phyloP scores from a whole-genome alignment of 2,888 invertebrate species.

The Xanthia icteritia region DNA sequence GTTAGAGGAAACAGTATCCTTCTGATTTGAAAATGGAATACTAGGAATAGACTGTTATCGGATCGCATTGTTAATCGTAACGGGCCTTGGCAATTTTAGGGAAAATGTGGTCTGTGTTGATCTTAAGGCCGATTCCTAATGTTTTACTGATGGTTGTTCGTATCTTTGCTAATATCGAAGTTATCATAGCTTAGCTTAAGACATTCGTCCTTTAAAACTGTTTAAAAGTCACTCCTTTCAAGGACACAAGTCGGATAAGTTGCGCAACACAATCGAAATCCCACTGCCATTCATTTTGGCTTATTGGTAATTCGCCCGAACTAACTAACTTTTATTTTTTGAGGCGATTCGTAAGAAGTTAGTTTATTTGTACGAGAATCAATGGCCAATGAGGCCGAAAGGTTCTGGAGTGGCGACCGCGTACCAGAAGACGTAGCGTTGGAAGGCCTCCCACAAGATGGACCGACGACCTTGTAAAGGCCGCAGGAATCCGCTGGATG shows the following conservation, averaged over 20 bases:
- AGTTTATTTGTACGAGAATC: too few relatives aligned
- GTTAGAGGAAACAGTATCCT: conserved; percentile 52
- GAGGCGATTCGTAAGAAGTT: too few relatives aligned
- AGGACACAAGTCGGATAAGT: not conserved
- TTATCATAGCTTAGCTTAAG: not conserved
- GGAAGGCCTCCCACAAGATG: too few relatives aligned
- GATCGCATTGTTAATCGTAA: conserved; percentile 44
- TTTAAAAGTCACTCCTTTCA: not conserved
- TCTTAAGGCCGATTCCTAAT: not conserved
- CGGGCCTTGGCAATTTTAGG: conserved; percentile 13
- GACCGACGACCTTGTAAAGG: too few relatives aligned
- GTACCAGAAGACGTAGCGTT: too few relatives aligned
- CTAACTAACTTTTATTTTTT: too few relatives aligned
- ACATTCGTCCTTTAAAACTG: not conserved
- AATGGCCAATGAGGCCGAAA: too few relatives aligned
- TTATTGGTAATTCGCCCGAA: too few relatives aligned
- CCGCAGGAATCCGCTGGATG: too few relatives aligned
- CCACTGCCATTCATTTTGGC: not conserved
- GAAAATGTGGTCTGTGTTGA: not conserved
- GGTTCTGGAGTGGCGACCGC: too few relatives aligned
- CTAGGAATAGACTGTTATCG: conserved; percentile 40
- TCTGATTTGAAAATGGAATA: conserved; percentile 63
- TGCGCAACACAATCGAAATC: not conserved
- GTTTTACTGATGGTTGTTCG: not conserved
- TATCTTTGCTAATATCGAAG: not conserved